Evolutionary conservation across 2,888 invertebrate species (phyloP).

Genomic region (Bombyx huttoni): DNA sequence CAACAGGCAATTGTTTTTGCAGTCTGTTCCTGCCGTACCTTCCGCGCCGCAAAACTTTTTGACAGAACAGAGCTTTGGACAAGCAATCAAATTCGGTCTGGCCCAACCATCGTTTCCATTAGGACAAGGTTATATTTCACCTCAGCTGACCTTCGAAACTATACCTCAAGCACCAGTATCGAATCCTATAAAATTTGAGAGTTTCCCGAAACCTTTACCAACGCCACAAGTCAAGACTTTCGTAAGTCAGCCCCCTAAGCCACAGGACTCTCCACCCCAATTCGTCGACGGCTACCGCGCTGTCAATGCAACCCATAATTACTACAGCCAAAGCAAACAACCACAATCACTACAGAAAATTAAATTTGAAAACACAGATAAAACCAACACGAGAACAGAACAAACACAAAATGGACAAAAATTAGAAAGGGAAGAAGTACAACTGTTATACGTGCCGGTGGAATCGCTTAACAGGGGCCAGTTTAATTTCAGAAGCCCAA

Average conservation of each 20-base stretch:
- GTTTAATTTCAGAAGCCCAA: slow-evolving; percentile 46
- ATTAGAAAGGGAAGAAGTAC: slow-evolving; percentile 77
- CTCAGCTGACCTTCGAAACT: slow-evolving; percentile 43
- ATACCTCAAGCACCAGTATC: slow-evolving; percentile 23
- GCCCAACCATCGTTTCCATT: slow-evolving; percentile 51
- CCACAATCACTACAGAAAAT: slow-evolving; percentile 53
- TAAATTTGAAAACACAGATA: slow-evolving; percentile 45
- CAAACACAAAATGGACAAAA: slow-evolving; percentile 29
- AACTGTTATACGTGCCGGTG: slow-evolving; percentile 85
- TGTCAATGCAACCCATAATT: slow-evolving; percentile 37
- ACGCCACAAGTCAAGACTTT: slow-evolving; percentile 37
- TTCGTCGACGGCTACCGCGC: slow-evolving; percentile 56
- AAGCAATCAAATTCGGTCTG: slow-evolving; percentile 51
- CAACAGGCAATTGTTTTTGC: slow-evolving; percentile 52
- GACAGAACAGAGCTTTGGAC: slow-evolving; percentile 55
- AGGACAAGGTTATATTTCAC: slow-evolving; percentile 50
- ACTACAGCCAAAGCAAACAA: slow-evolving; percentile 29
- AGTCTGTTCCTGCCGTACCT: slow-evolving; percentile 48
- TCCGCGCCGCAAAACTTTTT: slow-evolving; percentile 60
- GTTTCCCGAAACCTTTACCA: slow-evolving; percentile 19
- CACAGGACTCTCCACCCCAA: slow-evolving; percentile 38
- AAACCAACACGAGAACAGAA: slow-evolving; percentile 26
- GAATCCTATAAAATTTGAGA: slow-evolving; percentile 41
- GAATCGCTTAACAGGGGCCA: slow-evolving; percentile 76
- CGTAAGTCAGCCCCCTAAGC: slow-evolving; percentile 24